Base-by-base conservation (phyloP, 2,113 vertebrate genomes). In the Odocoileus hemionus region DNA sequence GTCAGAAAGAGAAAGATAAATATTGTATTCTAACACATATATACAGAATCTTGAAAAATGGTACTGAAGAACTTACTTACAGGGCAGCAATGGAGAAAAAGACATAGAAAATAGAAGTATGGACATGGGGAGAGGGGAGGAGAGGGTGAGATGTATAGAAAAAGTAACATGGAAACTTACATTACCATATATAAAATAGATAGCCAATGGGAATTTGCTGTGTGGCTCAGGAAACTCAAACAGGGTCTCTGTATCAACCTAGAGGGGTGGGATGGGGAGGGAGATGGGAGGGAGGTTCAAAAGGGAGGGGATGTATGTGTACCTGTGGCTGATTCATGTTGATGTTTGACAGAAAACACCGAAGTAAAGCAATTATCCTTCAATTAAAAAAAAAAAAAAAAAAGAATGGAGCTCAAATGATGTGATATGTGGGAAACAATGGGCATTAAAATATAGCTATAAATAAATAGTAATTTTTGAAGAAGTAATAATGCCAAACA, bases 191-290 rank as follows among this genome's bases (percentile, higher is more conserved):
- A 16, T 67, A n/a, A 67, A 67, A 67, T 5, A 67, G 33, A 10
- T 10, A 36, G 33, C 33, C 64, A 67, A 19, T 67, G 64, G 17
- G 17, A 67, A 36, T 21, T 11, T 67, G 16, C 17, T 67, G 17
- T 10, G 4, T 67, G 17, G 33, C 64, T 36, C 64, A 67, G 17
- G 17, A 67, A 67, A 36, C 64, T 36, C 17, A 67, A 67, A 36
- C 64, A 67, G 33, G 64, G 8, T 4, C 64, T 19, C 64, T 61
- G 14, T 10, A 3, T 2, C 61, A n/a, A 67, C 1, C 61, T 19
- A 67, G 61, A 19, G 61, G n/a, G 33, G 4, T 10, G 33, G n/a
- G 8, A 10, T 5, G 9, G 17, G n/a, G n/a, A 0, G 1, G 17
- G 64, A 70, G 30, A 70, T 70, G 64, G 1, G n/a, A 70, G 8